A percentile compares a stretch with the other conserved stretches of the same genome.
phyloP scores from a whole-genome alignment of 2,888 invertebrate species.

The Sarcophaga subvicina region DNA sequence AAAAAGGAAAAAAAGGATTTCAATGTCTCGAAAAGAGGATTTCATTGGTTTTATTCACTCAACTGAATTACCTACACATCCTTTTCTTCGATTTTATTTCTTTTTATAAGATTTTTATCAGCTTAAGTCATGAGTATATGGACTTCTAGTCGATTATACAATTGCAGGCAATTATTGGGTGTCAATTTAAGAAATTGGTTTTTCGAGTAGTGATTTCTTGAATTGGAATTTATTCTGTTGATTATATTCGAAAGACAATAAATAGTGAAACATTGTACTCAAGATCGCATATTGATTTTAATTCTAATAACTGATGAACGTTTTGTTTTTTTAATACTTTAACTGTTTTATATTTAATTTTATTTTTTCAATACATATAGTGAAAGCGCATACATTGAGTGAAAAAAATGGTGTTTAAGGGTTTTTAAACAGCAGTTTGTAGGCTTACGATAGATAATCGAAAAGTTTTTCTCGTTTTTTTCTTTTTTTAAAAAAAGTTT shows the following conservation, averaged over 20 bases:
- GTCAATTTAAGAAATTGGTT: constrained; percentile 28
- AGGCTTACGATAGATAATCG: constrained; percentile 37
- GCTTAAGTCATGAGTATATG: constrained; percentile 29
- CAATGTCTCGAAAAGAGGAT: constrained; percentile 47
- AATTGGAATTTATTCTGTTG: constrained; percentile 1
- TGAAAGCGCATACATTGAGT: too few relatives aligned
- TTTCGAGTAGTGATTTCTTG: constrained; percentile 2
- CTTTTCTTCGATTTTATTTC: constrained; percentile 28
- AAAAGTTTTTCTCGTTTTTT: constrained; percentile 2
- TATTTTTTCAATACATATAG: not conserved
- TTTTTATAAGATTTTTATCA: constrained; percentile 27
- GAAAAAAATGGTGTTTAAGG: too few relatives aligned
- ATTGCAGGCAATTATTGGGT: constrained; percentile 39
- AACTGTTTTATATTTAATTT: not conserved
- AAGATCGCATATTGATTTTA: too few relatives aligned
- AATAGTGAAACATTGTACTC: not conserved
- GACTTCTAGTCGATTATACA: constrained; percentile 41
- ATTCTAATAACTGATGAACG: too few relatives aligned
- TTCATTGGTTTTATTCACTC: constrained; percentile 64
- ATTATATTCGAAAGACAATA: not conserved
- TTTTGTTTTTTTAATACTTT: not conserved
- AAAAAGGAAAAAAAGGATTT: constrained; percentile 48
- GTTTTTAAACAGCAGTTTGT: not conserved
- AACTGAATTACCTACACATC: constrained; percentile 55
- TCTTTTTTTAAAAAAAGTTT: not conserved